Percentiles rank a stretch among this genome's conserved stretches.
Evolutionary conservation across 2,888 invertebrate species (phyloP).

Genomic region (Punctoribates punctum): DNA sequence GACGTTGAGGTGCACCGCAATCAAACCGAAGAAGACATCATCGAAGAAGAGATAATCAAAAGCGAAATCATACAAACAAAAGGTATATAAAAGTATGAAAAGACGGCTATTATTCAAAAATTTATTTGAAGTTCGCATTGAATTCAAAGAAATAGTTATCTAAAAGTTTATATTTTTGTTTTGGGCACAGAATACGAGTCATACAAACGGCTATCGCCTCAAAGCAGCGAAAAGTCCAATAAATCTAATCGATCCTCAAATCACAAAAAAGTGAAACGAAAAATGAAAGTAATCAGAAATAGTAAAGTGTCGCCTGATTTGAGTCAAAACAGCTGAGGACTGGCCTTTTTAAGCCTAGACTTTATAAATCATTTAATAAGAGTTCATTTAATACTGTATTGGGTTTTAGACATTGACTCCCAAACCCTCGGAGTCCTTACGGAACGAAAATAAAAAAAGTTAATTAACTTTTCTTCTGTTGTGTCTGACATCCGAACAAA

Average conservation of each 20-base stretch:
- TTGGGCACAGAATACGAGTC: slow-evolving; percentile 1
- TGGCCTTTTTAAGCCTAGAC: neutral
- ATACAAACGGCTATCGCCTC: neutral
- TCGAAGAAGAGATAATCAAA: neutral
- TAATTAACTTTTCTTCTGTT: neutral
- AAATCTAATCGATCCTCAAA: slow-evolving; percentile 20
- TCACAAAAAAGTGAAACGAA: slow-evolving; percentile 25
- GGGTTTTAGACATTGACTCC: too few species aligned
- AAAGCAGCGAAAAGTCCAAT: slow-evolving; percentile 12
- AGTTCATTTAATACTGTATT: too few species aligned
- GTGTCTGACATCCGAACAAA: neutral
- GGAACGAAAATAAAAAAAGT: neutral
- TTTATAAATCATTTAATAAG: neutral
- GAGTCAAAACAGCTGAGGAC: slow-evolving; percentile 20
- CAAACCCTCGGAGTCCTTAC: too few species aligned
- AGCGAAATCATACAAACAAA: neutral
- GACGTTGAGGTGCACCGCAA: neutral
- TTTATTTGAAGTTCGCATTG: neutral
- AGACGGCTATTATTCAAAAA: neutral
- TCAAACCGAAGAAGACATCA: neutral
- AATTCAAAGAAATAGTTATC: neutral
- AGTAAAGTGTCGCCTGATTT: slow-evolving; percentile 33
- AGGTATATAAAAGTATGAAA: neutral
- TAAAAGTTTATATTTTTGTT: slow-evolving; percentile 6
- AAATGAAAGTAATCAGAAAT: slow-evolving; percentile 22